Evolutionary conservation across 2,113 vertebrate genomes (phyloP).

Genomic region (Chunga burmeisteri): DNA sequence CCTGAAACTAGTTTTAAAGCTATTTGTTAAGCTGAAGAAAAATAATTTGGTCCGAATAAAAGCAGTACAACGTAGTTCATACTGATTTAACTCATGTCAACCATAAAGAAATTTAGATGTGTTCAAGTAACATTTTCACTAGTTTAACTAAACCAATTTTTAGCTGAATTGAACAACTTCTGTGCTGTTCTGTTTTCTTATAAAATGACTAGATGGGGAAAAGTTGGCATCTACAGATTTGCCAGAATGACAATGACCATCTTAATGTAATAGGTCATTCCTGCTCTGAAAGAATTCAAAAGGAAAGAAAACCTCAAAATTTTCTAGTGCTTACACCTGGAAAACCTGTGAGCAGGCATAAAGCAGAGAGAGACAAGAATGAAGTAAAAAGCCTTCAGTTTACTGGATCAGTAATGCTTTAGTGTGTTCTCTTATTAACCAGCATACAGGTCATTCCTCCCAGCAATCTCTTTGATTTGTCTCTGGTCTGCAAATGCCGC

Average conservation of each 20-base stretch:
- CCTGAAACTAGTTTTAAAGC: not conserved
- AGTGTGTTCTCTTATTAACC: not conserved
- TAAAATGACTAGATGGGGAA: not conserved
- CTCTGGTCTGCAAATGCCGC: not conserved
- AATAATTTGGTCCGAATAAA: not conserved
- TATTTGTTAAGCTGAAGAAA: not conserved
- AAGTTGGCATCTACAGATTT: not conserved
- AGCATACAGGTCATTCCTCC: not conserved
- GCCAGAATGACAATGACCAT: not conserved
- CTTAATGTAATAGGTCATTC: not conserved
- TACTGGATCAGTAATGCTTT: slow-evolving; percentile 9
- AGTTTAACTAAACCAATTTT: not conserved
- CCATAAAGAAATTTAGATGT: not conserved
- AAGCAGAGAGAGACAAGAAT: not conserved
- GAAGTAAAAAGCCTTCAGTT: not conserved
- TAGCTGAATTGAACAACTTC: not conserved
- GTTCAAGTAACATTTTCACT: not conserved
- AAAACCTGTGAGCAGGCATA: not conserved
- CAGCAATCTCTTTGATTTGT: not conserved
- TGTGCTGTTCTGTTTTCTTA: not conserved
- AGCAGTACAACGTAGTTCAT: not conserved
- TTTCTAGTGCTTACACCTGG: not conserved
- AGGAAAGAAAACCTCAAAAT: not conserved
- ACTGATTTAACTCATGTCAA: not conserved
- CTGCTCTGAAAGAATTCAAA: not conserved